These are phyloP conservation scores for Sigmodon hispidus DNA, from an alignment of 2,113 vertebrate species.

Conservation along the genomic window DNA sequence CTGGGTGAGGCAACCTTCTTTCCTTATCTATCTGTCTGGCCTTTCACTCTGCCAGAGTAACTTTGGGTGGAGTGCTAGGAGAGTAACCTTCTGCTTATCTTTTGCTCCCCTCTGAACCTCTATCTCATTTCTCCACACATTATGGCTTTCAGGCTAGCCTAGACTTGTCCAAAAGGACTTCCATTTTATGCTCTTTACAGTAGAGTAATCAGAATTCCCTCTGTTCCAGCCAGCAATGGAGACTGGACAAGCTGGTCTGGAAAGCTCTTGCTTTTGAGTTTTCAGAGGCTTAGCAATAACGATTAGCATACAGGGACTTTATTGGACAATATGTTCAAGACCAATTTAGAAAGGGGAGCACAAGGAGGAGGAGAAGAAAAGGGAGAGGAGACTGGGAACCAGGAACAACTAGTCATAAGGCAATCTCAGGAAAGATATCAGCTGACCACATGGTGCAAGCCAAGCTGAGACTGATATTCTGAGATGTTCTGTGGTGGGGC, in stretches of 20 bases:
- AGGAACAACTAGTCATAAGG: not conserved
- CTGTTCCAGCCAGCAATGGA: not conserved
- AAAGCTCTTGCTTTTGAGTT: not conserved
- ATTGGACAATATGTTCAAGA: not conserved
- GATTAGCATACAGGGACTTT: not conserved
- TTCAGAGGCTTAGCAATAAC: not conserved
- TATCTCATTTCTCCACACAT: too few relatives aligned
- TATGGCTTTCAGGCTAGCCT: too few relatives aligned
- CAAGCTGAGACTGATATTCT: not conserved
- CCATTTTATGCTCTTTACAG: too few relatives aligned
- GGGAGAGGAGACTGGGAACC: too few relatives aligned
- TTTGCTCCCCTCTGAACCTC: too few relatives aligned
- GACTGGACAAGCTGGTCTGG: not conserved
- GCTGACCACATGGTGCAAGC: not conserved
- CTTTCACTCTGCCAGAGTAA: too few relatives aligned
- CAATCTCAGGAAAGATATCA: not conserved
- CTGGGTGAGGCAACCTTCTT: too few relatives aligned
- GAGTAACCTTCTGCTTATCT: too few relatives aligned
- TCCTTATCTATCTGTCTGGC: too few relatives aligned
- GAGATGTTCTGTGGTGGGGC: not conserved
- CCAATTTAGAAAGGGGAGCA: not conserved
- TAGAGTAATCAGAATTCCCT: not conserved
- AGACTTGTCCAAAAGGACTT: too few relatives aligned
- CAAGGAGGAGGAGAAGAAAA: not conserved
- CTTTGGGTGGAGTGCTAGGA: too few relatives aligned